These are phyloP conservation scores for Digitonthophagus gazella DNA, from an alignment of 2,888 invertebrate genomes.

Conservation along the genomic window DNA sequence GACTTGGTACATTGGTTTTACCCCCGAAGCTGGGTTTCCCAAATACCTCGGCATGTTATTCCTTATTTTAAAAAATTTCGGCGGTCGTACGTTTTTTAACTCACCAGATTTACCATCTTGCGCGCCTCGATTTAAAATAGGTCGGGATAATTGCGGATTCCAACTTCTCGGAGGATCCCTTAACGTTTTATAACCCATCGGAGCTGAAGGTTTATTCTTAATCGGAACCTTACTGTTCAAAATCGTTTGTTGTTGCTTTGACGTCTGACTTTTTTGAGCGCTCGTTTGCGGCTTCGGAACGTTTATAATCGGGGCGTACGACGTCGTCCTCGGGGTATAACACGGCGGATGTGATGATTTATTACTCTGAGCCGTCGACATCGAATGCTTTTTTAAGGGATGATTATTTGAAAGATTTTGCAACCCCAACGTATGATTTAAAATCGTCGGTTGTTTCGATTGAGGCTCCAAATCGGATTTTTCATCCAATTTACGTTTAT, in stretches of 20 bases:
- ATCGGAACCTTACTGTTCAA: conserved; percentile 33
- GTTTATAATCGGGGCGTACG: conserved; percentile 40
- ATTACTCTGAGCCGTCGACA: conserved; percentile 23
- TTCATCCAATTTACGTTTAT: conserved; percentile 10
- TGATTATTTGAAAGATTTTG: conserved; percentile 49
- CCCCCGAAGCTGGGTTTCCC: conserved; percentile 60
- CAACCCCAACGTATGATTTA: conserved; percentile 44
- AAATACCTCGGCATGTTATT: conserved; percentile 57
- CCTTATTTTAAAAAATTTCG: conserved; percentile 59
- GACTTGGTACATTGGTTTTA: conserved; percentile 60
- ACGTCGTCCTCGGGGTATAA: conserved; percentile 43
- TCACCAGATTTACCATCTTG: conserved; percentile 37
- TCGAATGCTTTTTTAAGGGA: conserved; percentile 38
- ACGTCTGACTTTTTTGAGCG: conserved; percentile 44
- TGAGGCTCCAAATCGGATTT: conserved; percentile 33
- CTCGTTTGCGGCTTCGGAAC: conserved; percentile 40
- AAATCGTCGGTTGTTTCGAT: conserved; percentile 38
- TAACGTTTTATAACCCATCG: conserved; percentile 59
- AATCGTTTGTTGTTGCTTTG: conserved; percentile 35
- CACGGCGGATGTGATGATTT: conserved; percentile 38
- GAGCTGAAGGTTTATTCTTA: conserved; percentile 44
- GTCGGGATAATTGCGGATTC: conserved; percentile 60
- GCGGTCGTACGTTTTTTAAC: conserved; percentile 49
- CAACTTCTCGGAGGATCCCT: conserved; percentile 60
- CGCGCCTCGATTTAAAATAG: conserved; percentile 41